phyloP scores from a whole-genome alignment of 2,113 vertebrate species.

The Pseudopodoces humilis region DNA sequence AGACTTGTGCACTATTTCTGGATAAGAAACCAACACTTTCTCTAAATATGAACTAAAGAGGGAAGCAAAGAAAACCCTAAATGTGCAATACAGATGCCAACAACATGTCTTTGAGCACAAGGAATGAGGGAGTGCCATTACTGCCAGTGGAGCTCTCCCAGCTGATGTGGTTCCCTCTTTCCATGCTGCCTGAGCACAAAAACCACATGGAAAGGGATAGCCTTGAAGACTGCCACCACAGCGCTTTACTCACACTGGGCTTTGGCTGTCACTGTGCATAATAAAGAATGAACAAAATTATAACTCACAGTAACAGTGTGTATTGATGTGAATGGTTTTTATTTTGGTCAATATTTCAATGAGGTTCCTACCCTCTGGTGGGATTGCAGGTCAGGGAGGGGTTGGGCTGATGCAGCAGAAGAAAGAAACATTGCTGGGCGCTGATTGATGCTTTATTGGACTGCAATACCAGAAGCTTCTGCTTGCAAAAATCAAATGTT shows the following conservation, averaged over 20 bases:
- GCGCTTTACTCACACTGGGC: neutral
- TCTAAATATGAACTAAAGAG: neutral
- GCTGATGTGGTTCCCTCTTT: neutral
- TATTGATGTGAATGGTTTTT: neutral
- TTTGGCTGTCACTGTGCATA: neutral
- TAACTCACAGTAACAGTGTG: neutral
- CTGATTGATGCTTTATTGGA: neutral
- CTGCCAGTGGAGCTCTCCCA: neutral
- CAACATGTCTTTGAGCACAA: neutral
- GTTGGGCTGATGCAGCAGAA: neutral
- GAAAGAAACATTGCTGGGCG: neutral
- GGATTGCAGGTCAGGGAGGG: neutral
- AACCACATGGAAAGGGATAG: neutral
- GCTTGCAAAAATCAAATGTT: constrained; percentile 35
- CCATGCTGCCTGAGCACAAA: neutral
- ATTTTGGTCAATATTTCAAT: constrained; percentile 49
- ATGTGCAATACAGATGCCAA: neutral
- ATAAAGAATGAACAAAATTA: neutral
- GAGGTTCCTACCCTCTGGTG: neutral
- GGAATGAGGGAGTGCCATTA: neutral
- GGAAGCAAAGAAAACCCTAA: neutral
- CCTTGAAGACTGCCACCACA: neutral
- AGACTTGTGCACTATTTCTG: neutral
- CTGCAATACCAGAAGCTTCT: constrained; percentile 11
- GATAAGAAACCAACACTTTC: neutral